These are phyloP conservation scores for Propithecus perrieri DNA, from an alignment of 2,797 vertebrate species.

Conservation along the genomic window DNA sequence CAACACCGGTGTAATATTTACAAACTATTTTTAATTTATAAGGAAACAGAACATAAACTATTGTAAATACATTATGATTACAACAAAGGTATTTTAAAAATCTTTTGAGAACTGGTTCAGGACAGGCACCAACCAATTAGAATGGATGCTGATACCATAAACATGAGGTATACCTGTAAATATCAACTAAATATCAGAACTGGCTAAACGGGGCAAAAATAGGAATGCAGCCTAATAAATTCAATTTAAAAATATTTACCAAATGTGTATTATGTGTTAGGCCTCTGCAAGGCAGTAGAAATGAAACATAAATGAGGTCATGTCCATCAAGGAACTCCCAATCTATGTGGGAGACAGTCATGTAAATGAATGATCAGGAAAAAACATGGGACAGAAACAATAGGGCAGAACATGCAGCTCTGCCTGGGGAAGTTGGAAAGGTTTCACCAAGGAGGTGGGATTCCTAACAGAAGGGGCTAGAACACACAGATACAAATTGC, in stretches of 20 bases:
- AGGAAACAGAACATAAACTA: neutral
- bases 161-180: neutral
- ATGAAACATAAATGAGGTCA: neutral
- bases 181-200: neutral
- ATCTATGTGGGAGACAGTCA: neutral
- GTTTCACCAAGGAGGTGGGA: neutral
- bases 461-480: neutral
- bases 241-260: neutral
- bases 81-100: neutral
- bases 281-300: neutral
- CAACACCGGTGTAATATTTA: neutral
- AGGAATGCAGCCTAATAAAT: neutral
- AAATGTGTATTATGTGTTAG: neutral
- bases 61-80: neutral
- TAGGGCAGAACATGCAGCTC: neutral
- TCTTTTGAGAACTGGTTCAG: neutral
- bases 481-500: neutral
- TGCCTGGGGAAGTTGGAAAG: neutral
- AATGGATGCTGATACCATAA: neutral
- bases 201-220: neutral
- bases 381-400: neutral
- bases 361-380: neutral
- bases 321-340: neutral
- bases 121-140: neutral
- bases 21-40: slow-evolving; percentile 2